Evolutionary conservation across 2,888 invertebrate species (phyloP), one percentile per base, ranked within the genome.

Genomic region (Sipunculus nudus): DNA sequence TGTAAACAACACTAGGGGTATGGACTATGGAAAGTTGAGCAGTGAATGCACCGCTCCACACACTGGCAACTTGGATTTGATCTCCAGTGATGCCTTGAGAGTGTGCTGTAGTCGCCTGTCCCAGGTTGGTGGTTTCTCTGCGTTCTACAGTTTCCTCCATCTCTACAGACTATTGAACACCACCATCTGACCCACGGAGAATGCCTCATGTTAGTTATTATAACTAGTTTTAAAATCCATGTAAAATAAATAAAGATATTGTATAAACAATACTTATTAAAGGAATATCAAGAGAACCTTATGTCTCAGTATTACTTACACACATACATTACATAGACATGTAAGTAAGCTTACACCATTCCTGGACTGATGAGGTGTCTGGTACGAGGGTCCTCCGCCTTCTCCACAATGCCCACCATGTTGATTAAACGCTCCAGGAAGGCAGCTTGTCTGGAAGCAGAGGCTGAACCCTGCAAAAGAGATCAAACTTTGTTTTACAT

Each of bases 341-440:
- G 47, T 10, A 28, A 8, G 13, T 13, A 1, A 10, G n/a, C n/a
- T n/a, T 16, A 26, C 23, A 8, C 6, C 26, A 39, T 23, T 40
- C 39, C 53, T 23, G 19, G 41, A 53, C 40, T 16, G 21, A 2
- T 23, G 28, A 29, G 32, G 38, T 13, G 23, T 39, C 29, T 26
- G 16, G 38, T 32, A 21, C 8, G 53, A 28, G 75, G 75, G 50
- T 78, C 76, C 47, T 77, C 76, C 16, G 76, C 73, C 10, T 59
- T 35, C 39, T 78, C 78, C 23, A 64, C 68, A 39, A 76, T 74
- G 50, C 64, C 69, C 23, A 78, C 75, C 3, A 78, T 54, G 52
- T 78, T 77, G 46, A 79, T 59, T 38, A 79, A 54, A 21, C 73
- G 74, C 49, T 73, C 73, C 63, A 79, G 71, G 58, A 78, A 79